Percentiles rank a stretch among this genome's conserved stretches.
Conservation (phyloP, 2,113 vertebrate species). For the Pseudolaguvia tuberculata region DNA sequence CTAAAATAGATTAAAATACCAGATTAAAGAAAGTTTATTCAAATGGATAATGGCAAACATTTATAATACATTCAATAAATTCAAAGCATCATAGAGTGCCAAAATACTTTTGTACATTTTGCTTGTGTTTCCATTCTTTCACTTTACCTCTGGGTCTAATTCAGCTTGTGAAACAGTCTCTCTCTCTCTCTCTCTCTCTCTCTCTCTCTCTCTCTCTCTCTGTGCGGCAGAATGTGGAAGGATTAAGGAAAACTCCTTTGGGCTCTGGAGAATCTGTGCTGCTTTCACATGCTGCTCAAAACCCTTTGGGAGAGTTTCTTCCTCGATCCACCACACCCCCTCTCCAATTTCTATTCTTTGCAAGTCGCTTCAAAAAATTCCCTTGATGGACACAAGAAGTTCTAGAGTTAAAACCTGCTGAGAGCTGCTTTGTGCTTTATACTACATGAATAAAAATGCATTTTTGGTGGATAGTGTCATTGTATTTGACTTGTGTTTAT, state of each 20-base stretch:
- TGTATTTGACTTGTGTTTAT: constrained; percentile 42
- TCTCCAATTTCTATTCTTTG: background rate
- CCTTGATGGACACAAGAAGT: background rate
- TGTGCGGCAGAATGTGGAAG: constrained; percentile 26
- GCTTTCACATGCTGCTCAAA: constrained; percentile 26
- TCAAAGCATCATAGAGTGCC: no score
- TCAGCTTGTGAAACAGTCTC: constrained; percentile 6
- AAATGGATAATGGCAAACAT: no score
- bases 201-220: background rate
- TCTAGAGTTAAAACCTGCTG: background rate
- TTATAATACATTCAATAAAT: no score
- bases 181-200: constrained; percentile 1
- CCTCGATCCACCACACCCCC: background rate
- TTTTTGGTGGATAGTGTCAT: constrained; percentile 2
- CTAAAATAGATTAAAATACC: no score
- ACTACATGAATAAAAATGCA: background rate
- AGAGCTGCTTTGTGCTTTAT: background rate
- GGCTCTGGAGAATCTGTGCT: constrained; percentile 36
- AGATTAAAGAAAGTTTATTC: no score
- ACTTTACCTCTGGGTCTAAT: constrained; percentile 3
- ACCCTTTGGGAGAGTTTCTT: constrained; percentile 20
- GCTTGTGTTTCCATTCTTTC: background rate
- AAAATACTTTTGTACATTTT: no score
- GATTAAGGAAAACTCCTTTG: constrained; percentile 36
- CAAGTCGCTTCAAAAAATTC: background rate